Conservation (phyloP, 1,140 invertebrate species). For the Camponotus pennsylvanicus region DNA sequence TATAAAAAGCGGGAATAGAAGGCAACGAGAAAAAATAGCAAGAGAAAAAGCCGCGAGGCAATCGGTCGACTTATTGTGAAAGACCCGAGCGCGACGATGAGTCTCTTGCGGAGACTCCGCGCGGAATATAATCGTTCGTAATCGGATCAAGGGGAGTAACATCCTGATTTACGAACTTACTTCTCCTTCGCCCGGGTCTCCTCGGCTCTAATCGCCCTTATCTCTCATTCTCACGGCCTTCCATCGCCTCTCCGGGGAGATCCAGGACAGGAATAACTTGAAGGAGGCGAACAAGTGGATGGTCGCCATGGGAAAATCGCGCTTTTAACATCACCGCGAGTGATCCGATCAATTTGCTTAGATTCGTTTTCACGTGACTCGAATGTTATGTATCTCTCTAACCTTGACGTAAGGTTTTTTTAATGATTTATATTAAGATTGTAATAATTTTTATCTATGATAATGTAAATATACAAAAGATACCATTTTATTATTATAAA, state of each 20-base stretch:
- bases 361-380: neutral
- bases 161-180: conserved; percentile 70
- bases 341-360: conserved; percentile 37
- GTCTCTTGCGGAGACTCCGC: conserved; percentile 31
- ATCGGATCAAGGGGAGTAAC: conserved; percentile 69
- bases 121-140: conserved; percentile 62
- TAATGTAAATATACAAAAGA: neutral
- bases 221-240: conserved; percentile 53
- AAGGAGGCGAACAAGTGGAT: conserved; percentile 35
- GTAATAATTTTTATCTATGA: too few relatives aligned
- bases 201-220: conserved; percentile 49
- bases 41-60: conserved; percentile 2
- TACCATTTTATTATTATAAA: neutral
- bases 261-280: conserved; percentile 31
- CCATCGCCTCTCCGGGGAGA: conserved; percentile 23
- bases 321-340: conserved; percentile 13
- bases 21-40: conserved; percentile 17
- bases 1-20: neutral
- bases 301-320: conserved; percentile 47
- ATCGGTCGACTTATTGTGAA: conserved; percentile 23
- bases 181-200: conserved; percentile 26
- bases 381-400: neutral
- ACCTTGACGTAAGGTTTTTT: neutral
- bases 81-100: conserved; percentile 27
- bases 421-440: neutral